Base-by-base conservation (phyloP, 2,888 invertebrate species). In the Tenthredo mesomela region DNA sequence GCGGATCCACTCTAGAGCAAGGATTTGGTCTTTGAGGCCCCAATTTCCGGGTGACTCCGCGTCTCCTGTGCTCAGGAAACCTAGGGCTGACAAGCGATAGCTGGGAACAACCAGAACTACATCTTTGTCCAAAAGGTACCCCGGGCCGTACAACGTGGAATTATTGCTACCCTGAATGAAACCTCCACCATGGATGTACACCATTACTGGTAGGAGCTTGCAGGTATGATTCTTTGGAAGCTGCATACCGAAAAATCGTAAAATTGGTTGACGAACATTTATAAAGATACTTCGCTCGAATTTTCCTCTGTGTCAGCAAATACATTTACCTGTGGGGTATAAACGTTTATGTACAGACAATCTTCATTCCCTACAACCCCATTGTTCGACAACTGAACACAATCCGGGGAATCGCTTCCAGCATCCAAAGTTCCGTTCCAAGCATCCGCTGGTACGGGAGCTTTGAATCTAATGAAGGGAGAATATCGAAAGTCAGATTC, bases 31-130 rank as follows among this genome's bases (percentile, higher is more conserved):
- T 82, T 85, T 85, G 0, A 85, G 82, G 33, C 85, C 85, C 71
- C 71, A 67, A 54, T 85, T 85, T 15, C 85, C 85, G 58, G 71
- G 71, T 0, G 71, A 47, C 25, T 33, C 86, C 10, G 71, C 82
- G 85, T 89, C 88, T 47, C 87, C 75, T 4, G 75, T 75, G 50
- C 75, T 75, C 29, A 75, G 75, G 75, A 75, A 75, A 25, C 75
- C 75, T 12, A 43, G 75, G 15, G 75, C 10, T 47, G 43, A 43
- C 12, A 75, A 33, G 10, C 75, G 75, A 89, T 94, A 94, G 86
- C 94, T 94, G 85, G 94, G 94, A 0, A 94, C 94, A 86, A 94
- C 92, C 85, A 94, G 94, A 73, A 94, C 92, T 29, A 94, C 90
- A 1, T 92, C 92, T 85, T 92, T 92, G 86, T 86, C 88, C 87